Percentiles rank a stretch among this genome's conserved stretches.
Conservation (phyloP, 2,113 vertebrate genomes). For the Odocoileus virginianus region DNA sequence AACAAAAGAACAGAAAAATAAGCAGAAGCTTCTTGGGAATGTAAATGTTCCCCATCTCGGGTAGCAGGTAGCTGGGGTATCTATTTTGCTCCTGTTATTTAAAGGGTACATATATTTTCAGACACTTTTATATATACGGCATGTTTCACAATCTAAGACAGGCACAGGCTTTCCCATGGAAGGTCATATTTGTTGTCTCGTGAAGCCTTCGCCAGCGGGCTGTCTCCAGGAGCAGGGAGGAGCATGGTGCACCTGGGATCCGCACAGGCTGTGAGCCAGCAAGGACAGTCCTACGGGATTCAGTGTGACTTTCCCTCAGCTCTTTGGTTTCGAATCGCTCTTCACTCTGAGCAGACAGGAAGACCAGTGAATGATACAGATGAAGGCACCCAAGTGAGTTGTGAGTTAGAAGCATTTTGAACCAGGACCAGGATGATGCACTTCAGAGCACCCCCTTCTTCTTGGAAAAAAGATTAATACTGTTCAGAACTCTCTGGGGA, state of each 20-base stretch:
- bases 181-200: neutral
- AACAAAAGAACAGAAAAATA: neutral
- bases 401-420: neutral
- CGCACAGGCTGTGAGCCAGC: neutral
- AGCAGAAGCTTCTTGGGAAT: neutral
- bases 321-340: neutral
- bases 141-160: neutral
- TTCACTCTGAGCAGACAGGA: neutral
- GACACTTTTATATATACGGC: neutral
- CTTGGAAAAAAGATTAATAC: neutral
- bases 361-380: neutral
- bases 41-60: neutral
- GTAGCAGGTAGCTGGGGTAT: neutral
- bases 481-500: neutral
- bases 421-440: neutral
- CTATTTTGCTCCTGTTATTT: neutral
- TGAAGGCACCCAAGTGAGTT: neutral
- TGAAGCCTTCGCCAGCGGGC: neutral
- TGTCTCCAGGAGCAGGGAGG: accelerated
- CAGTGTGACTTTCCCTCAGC: neutral
- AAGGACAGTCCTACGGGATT: neutral
- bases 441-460: neutral
- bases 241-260: accelerated
- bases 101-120: neutral
- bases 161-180: neutral